These are phyloP conservation scores for Aphyosemion australe DNA, from an alignment of 2,113 vertebrate genomes.

Conservation along the genomic window DNA sequence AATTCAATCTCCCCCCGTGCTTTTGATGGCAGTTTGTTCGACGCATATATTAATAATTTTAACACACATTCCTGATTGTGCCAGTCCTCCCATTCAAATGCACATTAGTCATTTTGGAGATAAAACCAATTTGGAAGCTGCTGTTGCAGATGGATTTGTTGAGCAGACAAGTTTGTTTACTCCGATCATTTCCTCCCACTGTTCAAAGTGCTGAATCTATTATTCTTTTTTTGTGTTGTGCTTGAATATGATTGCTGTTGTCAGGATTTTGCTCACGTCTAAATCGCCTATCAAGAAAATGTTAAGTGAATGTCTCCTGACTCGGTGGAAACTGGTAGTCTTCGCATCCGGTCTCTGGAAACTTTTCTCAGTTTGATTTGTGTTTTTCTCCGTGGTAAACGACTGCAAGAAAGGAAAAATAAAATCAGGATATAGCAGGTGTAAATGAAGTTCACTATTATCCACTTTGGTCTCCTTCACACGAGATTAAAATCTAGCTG, in stretches of 20 bases:
- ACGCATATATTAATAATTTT: constrained; percentile 67
- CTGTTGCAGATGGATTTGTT: constrained; percentile 64
- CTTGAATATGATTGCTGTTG: constrained; percentile 25
- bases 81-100: constrained; percentile 49
- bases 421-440: background rate
- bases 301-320: constrained; percentile 14
- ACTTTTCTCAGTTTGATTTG: too few relatives aligned
- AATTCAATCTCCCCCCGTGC: constrained; percentile 47
- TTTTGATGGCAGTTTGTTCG: constrained; percentile 56
- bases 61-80: constrained; percentile 57
- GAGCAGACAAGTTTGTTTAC: constrained; percentile 42
- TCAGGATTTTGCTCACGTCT: constrained; percentile 17
- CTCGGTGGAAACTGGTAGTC: background rate
- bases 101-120: constrained; percentile 56
- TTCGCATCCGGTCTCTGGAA: background rate
- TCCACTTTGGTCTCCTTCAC: background rate
- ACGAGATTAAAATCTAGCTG: too few relatives aligned
- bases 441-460: background rate
- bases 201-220: constrained; percentile 42
- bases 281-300: constrained; percentile 10
- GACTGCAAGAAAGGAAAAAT: background rate
- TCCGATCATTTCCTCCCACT: constrained; percentile 35
- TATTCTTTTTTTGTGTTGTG: constrained; percentile 1
- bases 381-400: background rate
- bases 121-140: constrained; percentile 66